Percentiles rank a stretch among this genome's conserved stretches.
phyloP scores from a whole-genome alignment of 2,797 vertebrate genomes.

The Siniperca undulata region DNA sequence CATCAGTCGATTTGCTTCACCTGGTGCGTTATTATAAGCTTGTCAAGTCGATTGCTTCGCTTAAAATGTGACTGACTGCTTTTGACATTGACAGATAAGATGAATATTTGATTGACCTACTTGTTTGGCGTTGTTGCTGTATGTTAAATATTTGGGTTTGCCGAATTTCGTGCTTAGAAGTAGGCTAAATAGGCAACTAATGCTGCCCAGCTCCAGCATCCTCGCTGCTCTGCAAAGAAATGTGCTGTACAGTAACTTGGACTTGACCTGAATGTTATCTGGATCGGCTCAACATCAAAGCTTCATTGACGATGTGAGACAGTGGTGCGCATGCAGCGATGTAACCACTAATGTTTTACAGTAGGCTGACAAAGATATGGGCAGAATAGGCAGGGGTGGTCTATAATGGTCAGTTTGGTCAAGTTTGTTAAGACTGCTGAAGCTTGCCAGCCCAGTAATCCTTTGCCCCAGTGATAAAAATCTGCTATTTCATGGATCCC shows the following conservation, averaged over 20 bases:
- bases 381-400: not conserved
- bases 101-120: conserved; percentile 59
- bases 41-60: conserved; percentile 42
- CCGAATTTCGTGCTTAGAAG: conserved; percentile 25
- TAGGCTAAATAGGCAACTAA: conserved; percentile 34
- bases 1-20: conserved; percentile 32
- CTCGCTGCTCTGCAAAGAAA: conserved; percentile 52
- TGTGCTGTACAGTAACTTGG: conserved; percentile 71
- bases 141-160: conserved; percentile 7
- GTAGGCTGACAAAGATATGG: conserved; percentile 32
- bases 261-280: conserved; percentile 81
- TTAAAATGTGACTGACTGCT: conserved; percentile 51
- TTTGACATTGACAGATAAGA: conserved; percentile 73
- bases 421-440: conserved; percentile 33
- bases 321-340: conserved; percentile 52
- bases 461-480: conserved; percentile 2
- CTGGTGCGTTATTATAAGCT: conserved; percentile 35
- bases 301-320: conserved; percentile 53
- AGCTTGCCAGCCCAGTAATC: conserved; percentile 16
- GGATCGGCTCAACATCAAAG: conserved; percentile 73
- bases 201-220: conserved; percentile 59
- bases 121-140: conserved; percentile 58
- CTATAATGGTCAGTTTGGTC: conserved; percentile 31
- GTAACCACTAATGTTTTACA: conserved; percentile 44
- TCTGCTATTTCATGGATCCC: not conserved